A percentile compares a stretch with the other conserved stretches of the same genome.
Evolutionary conservation across 2,113 vertebrate species (phyloP).

Genomic region (Carassius gibelio): DNA sequence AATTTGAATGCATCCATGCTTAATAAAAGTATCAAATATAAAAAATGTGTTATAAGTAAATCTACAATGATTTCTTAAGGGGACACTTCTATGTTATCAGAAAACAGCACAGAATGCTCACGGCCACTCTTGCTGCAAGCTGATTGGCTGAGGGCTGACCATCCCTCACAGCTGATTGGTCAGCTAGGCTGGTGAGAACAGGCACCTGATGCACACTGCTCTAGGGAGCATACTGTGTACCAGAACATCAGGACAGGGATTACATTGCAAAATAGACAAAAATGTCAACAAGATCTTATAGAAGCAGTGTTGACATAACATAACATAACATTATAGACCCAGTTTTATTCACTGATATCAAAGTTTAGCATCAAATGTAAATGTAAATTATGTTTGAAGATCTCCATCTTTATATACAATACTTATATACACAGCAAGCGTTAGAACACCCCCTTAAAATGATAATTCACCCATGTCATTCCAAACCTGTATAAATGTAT

Average conservation of each 20-base stretch:
- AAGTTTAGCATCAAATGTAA: not conserved
- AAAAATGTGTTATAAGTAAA: not conserved
- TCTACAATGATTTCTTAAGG: not conserved
- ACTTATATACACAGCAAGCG: not conserved
- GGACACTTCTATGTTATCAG: conserved; percentile 37
- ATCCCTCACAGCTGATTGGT: conserved; percentile 50
- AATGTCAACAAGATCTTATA: not conserved
- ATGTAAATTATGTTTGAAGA: not conserved
- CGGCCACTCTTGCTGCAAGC: conserved; percentile 50
- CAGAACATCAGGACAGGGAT: conserved; percentile 26
- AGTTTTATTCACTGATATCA: not conserved
- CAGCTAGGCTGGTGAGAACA: conserved; percentile 33
- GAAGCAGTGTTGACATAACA: not conserved
- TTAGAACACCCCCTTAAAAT: not conserved
- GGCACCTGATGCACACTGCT: conserved; percentile 39
- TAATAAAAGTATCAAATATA: not conserved
- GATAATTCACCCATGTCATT: not conserved
- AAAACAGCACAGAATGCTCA: conserved; percentile 22
- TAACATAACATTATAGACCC: not conserved
- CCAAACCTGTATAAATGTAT: not conserved
- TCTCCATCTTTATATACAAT: not conserved
- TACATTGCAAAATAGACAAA: conserved; percentile 25
- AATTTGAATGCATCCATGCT: not conserved
- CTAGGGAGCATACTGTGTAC: conserved; percentile 38
- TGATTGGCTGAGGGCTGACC: conserved; percentile 63